phyloP scores from a whole-genome alignment of 2,888 invertebrate genomes.

The Andrena bucephala region DNA sequence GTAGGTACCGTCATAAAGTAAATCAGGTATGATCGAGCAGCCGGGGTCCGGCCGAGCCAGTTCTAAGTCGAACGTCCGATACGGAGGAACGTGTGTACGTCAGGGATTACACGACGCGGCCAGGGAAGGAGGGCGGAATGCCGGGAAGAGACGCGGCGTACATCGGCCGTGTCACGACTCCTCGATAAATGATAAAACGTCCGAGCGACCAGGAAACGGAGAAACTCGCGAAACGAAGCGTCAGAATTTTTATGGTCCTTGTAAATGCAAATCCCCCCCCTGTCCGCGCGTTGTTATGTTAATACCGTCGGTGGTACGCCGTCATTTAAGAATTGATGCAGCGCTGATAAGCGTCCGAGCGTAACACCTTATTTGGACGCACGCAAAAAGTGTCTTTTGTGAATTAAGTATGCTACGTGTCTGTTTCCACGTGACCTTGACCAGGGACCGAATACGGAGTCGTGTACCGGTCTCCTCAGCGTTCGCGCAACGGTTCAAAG shows the following conservation, averaged over 20 bases:
- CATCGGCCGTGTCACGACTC: slow-evolving; percentile 6
- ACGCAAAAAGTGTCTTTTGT: slow-evolving; percentile 22
- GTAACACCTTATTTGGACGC: slow-evolving; percentile 32
- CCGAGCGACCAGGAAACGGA: slow-evolving; percentile 37
- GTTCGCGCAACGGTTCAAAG: slow-evolving; percentile 53
- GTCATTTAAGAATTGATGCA: slow-evolving; percentile 18
- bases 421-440: slow-evolving; percentile 46
- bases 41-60: slow-evolving; percentile 57
- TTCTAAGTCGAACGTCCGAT: slow-evolving; percentile 47
- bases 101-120: slow-evolving; percentile 19
- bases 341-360: slow-evolving; percentile 32
- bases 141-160: not conserved
- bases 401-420: slow-evolving; percentile 24
- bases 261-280: slow-evolving; percentile 20
- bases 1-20: slow-evolving; percentile 68
- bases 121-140: slow-evolving; percentile 18
- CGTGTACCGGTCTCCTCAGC: slow-evolving; percentile 9
- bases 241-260: slow-evolving; percentile 2
- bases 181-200: slow-evolving; percentile 47
- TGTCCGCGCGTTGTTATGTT: slow-evolving; percentile 27
- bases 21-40: slow-evolving; percentile 69
- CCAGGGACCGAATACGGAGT: slow-evolving; percentile 28
- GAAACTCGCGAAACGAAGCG: slow-evolving; percentile 23
- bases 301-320: slow-evolving; percentile 9
- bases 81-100: slow-evolving; percentile 24